Evolutionary conservation across 2,888 invertebrate genomes (phyloP).

Genomic region (Amphiduros pacificus): DNA sequence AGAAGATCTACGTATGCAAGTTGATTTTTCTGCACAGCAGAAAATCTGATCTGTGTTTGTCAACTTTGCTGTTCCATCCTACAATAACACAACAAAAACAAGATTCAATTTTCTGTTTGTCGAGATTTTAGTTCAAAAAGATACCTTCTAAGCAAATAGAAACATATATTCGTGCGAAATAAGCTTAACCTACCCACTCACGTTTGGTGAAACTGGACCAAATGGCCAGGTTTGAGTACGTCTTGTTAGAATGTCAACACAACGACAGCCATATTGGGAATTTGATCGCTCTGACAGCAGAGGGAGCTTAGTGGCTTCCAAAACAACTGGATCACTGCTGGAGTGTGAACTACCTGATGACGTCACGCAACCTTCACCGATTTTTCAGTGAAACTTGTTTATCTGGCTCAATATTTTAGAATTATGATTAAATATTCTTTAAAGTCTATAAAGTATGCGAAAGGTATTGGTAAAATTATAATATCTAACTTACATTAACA

Average conservation of each 20-base stretch:
- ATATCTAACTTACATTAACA: no score
- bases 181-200: not conserved
- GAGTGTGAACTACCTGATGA: no score
- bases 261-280: constrained; percentile 21
- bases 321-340: no score
- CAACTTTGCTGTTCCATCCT: constrained; percentile 15
- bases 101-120: not conserved
- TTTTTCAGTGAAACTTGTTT: no score
- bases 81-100: constrained; percentile 12
- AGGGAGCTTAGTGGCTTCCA: no score
- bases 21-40: no score
- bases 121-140: not conserved
- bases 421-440: no score
- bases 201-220: not conserved
- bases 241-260: constrained; percentile 18
- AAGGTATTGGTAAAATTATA: no score
- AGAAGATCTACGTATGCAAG: not conserved
- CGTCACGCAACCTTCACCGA: no score
- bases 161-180: not conserved
- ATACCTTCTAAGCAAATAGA: not conserved
- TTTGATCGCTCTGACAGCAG: no score
- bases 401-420: no score
- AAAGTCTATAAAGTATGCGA: no score
- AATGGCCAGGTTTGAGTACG: constrained; percentile 2
- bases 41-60: not conserved